Conservation (phyloP, 1,140 invertebrate genomes). For the Bombus picipes region DNA sequence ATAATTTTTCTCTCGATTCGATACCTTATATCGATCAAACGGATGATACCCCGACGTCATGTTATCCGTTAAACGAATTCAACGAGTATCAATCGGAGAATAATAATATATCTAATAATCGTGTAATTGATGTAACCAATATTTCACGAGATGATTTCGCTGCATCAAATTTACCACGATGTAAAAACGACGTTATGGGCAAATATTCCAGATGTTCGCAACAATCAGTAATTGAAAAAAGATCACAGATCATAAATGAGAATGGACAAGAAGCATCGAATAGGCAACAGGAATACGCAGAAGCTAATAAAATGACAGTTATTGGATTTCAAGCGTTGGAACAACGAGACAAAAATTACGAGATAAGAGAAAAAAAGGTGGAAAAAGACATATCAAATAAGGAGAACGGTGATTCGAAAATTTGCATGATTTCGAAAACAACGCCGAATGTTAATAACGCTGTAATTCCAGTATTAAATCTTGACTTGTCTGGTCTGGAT, state of each 20-base stretch:
- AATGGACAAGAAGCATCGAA: background rate
- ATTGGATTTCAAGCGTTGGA: background rate
- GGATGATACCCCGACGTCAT: conserved; percentile 45
- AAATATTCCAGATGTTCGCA: no score
- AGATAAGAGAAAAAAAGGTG: background rate
- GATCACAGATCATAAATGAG: background rate
- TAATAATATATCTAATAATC: background rate
- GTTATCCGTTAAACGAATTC: background rate
- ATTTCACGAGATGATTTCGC: background rate
- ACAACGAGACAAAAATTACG: no score
- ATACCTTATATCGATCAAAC: conserved; percentile 76
- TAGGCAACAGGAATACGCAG: no score
- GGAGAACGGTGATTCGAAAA: background rate
- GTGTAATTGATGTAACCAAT: background rate
- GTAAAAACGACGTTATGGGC: background rate
- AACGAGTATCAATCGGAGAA: background rate
- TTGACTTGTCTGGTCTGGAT: conserved; percentile 74
- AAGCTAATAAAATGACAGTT: background rate
- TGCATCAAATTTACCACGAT: background rate
- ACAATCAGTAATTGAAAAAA: background rate
- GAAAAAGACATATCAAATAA: background rate
- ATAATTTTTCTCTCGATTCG: conserved; percentile 59
- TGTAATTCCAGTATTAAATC: conserved; percentile 74
- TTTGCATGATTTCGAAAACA: background rate
- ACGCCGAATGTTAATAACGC: background rate